Percentiles rank a stretch among this genome's conserved stretches.
Evolutionary conservation across 2,888 invertebrate species (phyloP).

Genomic region (Petrolisthes manimaculis): DNA sequence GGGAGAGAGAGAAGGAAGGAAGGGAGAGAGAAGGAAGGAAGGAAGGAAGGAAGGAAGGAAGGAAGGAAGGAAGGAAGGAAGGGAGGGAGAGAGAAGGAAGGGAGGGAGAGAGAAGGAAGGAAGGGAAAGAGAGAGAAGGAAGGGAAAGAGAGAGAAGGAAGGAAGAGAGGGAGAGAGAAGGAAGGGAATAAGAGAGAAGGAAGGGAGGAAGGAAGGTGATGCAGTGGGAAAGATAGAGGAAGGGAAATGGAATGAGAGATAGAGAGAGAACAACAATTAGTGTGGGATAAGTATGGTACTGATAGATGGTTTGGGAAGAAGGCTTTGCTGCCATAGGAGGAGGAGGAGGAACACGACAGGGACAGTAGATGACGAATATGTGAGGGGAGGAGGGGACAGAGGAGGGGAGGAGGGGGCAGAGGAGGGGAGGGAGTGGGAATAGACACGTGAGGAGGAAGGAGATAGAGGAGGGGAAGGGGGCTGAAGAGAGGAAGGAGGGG

Average conservation of each 20-base stretch:
- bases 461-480: no score
- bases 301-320: no score
- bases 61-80: background rate
- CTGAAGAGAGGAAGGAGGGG: no score
- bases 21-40: background rate
- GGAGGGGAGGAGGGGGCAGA: no score
- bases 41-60: background rate
- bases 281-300: no score
- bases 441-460: no score
- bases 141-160: background rate
- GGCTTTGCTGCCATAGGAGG: no score
- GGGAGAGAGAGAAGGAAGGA: background rate
- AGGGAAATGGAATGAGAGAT: background rate
- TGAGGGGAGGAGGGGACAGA: no score
- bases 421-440: no score
- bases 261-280: background rate
- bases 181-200: background rate
- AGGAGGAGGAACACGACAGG: no score
- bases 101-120: background rate
- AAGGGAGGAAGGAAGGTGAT: background rate
- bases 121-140: background rate
- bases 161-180: background rate
- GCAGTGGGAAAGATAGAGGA: background rate
- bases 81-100: background rate
- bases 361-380: no score